Percentiles rank a stretch among this genome's conserved stretches.
Evolutionary conservation across 2,113 vertebrate genomes (phyloP).

Genomic region (Xenopus borealis): DNA sequence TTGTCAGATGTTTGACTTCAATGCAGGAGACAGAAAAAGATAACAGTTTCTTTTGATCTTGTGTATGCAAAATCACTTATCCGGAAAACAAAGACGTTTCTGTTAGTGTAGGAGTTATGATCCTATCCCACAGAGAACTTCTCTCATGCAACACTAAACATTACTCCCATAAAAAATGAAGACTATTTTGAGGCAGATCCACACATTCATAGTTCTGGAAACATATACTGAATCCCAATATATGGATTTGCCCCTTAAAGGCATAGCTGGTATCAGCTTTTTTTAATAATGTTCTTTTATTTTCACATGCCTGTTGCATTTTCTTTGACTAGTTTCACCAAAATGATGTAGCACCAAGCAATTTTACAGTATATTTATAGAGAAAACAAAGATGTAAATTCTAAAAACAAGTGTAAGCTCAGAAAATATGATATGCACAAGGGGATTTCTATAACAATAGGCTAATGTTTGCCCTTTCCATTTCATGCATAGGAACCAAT

Average conservation of each 20-base stretch:
- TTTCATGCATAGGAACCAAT: too few species aligned
- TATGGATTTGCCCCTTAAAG: too few species aligned
- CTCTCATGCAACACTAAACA: slow-evolving; percentile 11
- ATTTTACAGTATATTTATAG: too few species aligned
- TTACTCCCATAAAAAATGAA: background rate
- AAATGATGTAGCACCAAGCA: too few species aligned
- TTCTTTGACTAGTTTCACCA: background rate
- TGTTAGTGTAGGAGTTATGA: background rate
- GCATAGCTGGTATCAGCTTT: too few species aligned
- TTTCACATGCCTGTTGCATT: background rate
- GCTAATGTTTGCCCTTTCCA: too few species aligned
- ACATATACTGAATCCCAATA: background rate
- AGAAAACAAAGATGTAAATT: too few species aligned
- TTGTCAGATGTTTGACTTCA: slow-evolving; percentile 3
- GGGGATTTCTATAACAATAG: too few species aligned
- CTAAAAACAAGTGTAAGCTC: too few species aligned
- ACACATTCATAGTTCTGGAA: background rate
- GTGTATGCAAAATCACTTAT: slow-evolving; percentile 12
- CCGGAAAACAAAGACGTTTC: slow-evolving; percentile 2
- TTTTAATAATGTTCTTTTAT: too few species aligned
- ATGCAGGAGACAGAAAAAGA: background rate
- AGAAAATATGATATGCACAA: too few species aligned
- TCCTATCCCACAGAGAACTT: background rate
- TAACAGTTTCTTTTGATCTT: slow-evolving; percentile 20
- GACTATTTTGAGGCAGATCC: background rate